Percentiles rank a stretch among this genome's conserved stretches.
Conservation (phyloP, 35 echinoderm and acorn worm genomes). For the Ophioderma brevispina region DNA sequence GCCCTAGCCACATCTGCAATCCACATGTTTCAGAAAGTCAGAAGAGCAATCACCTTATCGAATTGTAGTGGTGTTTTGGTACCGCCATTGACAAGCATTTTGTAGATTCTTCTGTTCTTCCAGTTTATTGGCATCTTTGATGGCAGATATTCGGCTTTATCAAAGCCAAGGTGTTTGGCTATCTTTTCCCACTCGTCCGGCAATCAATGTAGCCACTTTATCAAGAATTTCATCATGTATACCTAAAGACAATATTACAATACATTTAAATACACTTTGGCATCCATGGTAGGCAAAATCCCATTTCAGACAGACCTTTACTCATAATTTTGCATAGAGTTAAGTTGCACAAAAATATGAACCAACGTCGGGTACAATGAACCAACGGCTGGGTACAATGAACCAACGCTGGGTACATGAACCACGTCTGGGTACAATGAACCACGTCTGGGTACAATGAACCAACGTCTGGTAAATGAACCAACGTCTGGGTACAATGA, state of each 20-base stretch:
- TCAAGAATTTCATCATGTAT: slow-evolving; percentile 22
- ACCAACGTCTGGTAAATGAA: too few species aligned
- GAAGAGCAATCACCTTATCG: neutral
- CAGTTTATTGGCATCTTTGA: neutral
- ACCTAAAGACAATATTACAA: slow-evolving; percentile 11
- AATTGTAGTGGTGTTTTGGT: slow-evolving; percentile 18
- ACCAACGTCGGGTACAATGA: too few species aligned
- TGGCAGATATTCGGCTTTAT: neutral
- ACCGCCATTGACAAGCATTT: slow-evolving; percentile 23
- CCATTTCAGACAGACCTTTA: too few species aligned
- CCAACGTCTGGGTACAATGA: too few species aligned
- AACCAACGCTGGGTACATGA: too few species aligned
- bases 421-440: too few species aligned
- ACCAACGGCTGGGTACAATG: too few species aligned
- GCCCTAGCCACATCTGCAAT: neutral
- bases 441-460: too few species aligned
- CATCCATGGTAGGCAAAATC: too few species aligned
- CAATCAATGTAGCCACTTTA: neutral
- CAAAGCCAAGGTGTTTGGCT: slow-evolving; percentile 1
- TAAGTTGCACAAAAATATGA: too few species aligned
- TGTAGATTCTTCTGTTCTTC: neutral
- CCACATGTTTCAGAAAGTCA: neutral
- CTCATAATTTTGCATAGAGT: too few species aligned
- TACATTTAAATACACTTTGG: too few species aligned
- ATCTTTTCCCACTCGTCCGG: neutral